Base-by-base conservation (phyloP, 2,797 vertebrate species). In the Alca torda region DNA sequence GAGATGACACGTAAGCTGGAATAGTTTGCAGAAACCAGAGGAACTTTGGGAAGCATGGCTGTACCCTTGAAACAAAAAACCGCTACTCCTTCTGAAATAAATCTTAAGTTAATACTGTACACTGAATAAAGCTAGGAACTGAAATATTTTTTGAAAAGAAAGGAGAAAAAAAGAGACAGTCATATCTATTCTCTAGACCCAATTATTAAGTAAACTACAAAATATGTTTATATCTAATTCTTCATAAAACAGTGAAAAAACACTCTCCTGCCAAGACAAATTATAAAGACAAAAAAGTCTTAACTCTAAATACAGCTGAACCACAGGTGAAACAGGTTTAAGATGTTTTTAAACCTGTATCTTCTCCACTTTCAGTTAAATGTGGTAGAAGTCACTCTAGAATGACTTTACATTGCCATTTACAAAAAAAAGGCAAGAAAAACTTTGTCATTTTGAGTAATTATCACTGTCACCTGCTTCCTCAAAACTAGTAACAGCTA, bases 1-100 rank as follows among this genome's bases (percentile, higher is more conserved):
- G 99, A 99, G 99, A 99, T 99, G 99, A 99, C 99, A 99, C 99
- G 98, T 99, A 98, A 99, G 99, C 99, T 99, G 99, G 98, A 98
- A 98, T 98, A 98, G 97, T 99, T 99, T 98, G 99, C 99, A 99
- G 99, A 99, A 99, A 99, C 98, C 99, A 99, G 97, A 97, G 98
- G 98, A 98, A 98, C 98, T 98, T 97, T 98, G 98, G 97, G 96
- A 97, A 96, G 96, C 97, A 98, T 92, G 97, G 98, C 90, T 95
- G 89, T 97, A 97, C 98, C 99, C 98, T 98, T 98, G 98, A 99
- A 99, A 99, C 98, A 98, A 98, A 97, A 93, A 97, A 94, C 98
- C 98, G 98, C 98, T 98, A 99, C 98, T 99, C 98, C 99, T 99
- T 99, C 98, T 98, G 98, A 98, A 99, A 99, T 98, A 99, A 99